Evolutionary conservation across 1,140 invertebrate species (phyloP), one percentile per base, ranked within the genome.

Genomic region (Eciton burchellii): DNA sequence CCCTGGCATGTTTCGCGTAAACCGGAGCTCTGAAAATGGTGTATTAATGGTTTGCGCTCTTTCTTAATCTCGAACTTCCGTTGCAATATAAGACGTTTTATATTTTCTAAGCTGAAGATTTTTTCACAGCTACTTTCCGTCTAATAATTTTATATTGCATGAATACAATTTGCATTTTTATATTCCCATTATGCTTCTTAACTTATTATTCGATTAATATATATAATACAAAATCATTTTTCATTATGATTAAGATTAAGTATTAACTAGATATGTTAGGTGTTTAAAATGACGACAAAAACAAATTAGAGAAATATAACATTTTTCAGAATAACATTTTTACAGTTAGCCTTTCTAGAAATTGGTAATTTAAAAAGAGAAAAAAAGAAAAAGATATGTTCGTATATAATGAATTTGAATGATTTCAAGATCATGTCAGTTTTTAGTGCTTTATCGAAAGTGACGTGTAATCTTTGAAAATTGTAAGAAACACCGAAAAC

Each of bases 281-380:
- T 3, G 35, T 35, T 35, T 35, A 35, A 6, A 35, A 35, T 6
- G 2, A 3, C 35, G 35, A 35, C 6, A 35, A 35, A 35, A 35
- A 6, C 6, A 35, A 6, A 35, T 35, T 35, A 6, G 35, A 35
- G 2, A 35, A 35, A 35, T 6, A 35, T 35, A 63, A 12, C 14
- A 63, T 74, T 74, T 26, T 63, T 63, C n/a, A n/a, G n/a, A 29
- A 35, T 35, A 63, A 12, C 14, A 63, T 74, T 74, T 26, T 63
- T 63, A 4, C 3, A 41, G 47, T 49, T 35, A 63, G 47, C 35
- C 47, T 47, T 49, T 29, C 29, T 19, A 43, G n/a, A 52, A 66
- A 26, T 65, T 14, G 35, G 6, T 21, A 47, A 2, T 1, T 29
- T 2, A 26, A 8, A 45, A n/a, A 26, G 1, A 21, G 3, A 12